Evolutionary conservation across 2,888 invertebrate genomes (phyloP), one percentile per base, ranked within the genome.

Genomic region (Pristionchus mayeri): DNA sequence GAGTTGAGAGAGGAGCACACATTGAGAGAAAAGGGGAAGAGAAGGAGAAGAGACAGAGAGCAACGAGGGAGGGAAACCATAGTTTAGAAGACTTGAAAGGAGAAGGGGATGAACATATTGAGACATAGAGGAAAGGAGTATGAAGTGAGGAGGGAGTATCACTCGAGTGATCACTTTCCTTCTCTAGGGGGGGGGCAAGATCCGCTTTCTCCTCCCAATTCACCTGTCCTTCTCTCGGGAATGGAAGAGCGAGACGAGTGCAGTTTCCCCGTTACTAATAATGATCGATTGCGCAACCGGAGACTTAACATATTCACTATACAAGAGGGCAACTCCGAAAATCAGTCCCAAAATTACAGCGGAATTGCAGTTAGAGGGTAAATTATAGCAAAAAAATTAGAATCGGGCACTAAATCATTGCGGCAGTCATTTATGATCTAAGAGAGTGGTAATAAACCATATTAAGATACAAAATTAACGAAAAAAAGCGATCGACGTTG

Each of bases 201-300:
- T 40, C 71, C 71, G 40, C 71, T 71, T 71, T 71, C 71, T 71
- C 71, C 40, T 16, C 71, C 9, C 71, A n/a, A 71, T 71, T 24
- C 71, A 71, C 40, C 40, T 71, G 71, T 71, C 71, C 37, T n/a
- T 71, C 16, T 63, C 54, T 57, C 63, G 63, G 16, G 21, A 71
- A 44, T n/a, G 24, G 40, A 44, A 71, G 30, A 40, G 9, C 67
- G 67, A 67, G 67, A 1, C 7, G 24, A 71, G n/a, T 71, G n/a
- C 37, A 40, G n/a, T 44, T n/a, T 34, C n/a, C 21, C 71, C 71
- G 71, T 71, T 40, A 40, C 71, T 24, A 71, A 2, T 71, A 71
- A 40, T 21, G 21, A 71, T 71, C 30, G 40, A 40, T 11, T 24
- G 71, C 44, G 37, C 9, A n/a, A n/a, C n/a, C n/a, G n/a, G n/a